Base-by-base conservation (phyloP, 2,113 vertebrate genomes). In the Meriones unguiculatus region DNA sequence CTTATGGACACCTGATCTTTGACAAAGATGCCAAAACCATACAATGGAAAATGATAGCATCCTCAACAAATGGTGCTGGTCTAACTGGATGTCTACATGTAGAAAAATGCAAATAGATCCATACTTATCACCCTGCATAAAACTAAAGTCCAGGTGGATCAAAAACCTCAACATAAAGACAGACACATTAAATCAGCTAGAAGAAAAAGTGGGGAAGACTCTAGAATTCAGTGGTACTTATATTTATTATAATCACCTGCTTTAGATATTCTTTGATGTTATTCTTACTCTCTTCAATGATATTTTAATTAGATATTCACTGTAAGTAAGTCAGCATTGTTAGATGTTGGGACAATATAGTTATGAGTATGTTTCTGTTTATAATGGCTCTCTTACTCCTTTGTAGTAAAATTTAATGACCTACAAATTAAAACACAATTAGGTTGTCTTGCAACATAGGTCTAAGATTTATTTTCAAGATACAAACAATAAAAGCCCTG, bases 251-350 rank as follows among this genome's bases (percentile, higher is more conserved):
- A 54, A 30, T 65, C 82, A 72, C 94, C 93, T 62, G 3, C 0
- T 93, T 93, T 80, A 57, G 92, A 97, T 93, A 95, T 38, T 38
- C 92, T 54, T 35, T 57, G 22, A 97, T 97, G 24, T 97, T 98
- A 93, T 94, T 91, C 90, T 92, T 97, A 13, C 87, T 96, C 77
- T 80, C 5, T 94, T 65, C 87, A 90, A 77, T 94, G 72, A 0
- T 73, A 84, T 97, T 98, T 97, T 97, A 97, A 97, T 97, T 98
- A 97, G 59, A 93, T 91, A 91, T 67, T 95, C 7, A 95, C 93
- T 65, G 54, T 38, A 95, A 97, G 14, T 82, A 95, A 97, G 98
- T 98, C 85, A 97, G 91, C 88, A 52, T 85, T 95, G 28, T 95
- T 93, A 76, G 54, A 76, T 89, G 54, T 75, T 76, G 17, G 54